Evolutionary conservation across 2,113 vertebrate genomes (phyloP).

Genomic region (Halcyon malimbica): DNA sequence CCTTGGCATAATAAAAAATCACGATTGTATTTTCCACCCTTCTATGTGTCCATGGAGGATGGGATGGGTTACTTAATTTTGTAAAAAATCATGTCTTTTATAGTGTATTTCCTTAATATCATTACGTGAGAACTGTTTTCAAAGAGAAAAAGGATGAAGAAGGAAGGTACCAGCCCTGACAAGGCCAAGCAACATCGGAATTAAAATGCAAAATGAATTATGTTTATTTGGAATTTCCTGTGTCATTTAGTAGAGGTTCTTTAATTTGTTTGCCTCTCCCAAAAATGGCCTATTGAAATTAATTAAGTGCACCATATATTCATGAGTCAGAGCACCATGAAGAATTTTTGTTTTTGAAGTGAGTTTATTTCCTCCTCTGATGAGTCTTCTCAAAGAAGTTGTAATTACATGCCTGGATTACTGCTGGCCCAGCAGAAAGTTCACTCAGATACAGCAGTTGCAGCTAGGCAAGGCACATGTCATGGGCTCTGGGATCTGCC

Average conservation of each 20-base stretch:
- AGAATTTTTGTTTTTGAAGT: neutral
- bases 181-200: neutral
- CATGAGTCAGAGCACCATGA: slow-evolving; percentile 44
- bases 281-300: slow-evolving; percentile 60
- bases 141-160: neutral
- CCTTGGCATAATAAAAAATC: slow-evolving; percentile 5
- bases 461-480: neutral
- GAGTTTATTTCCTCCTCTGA: slow-evolving; percentile 38
- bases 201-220: slow-evolving; percentile 51
- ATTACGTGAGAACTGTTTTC: neutral
- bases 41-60: neutral
- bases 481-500: neutral
- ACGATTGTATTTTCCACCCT: neutral
- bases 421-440: slow-evolving; percentile 44
- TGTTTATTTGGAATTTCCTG: slow-evolving; percentile 49
- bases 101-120: neutral
- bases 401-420: slow-evolving; percentile 49
- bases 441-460: neutral
- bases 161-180: neutral
- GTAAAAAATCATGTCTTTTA: neutral
- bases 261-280: slow-evolving; percentile 61
- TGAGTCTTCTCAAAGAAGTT: slow-evolving; percentile 28
- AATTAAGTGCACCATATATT: slow-evolving; percentile 59
- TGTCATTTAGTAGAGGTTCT: slow-evolving; percentile 33
- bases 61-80: neutral